Percentiles rank a stretch among this genome's conserved stretches.
Conservation (phyloP, 2,113 vertebrate species). For the Phylloscopus whistleri region DNA sequence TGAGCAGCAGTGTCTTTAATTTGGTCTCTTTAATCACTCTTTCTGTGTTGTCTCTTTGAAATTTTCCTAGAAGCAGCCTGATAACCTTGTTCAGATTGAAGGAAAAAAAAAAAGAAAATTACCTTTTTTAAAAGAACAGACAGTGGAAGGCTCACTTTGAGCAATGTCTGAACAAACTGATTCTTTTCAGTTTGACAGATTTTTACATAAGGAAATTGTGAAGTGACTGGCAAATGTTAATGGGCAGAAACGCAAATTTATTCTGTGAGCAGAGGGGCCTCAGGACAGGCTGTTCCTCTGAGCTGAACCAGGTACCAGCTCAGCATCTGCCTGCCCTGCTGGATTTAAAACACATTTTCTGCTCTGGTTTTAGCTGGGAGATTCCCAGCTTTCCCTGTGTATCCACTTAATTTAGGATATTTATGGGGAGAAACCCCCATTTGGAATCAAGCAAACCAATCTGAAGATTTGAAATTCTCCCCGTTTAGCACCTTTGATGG, state of each 20-base stretch:
- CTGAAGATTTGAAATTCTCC: neutral
- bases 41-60: neutral
- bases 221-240: neutral
- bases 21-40: neutral
- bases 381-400: accelerated
- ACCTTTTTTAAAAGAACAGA: neutral
- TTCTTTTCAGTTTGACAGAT: neutral
- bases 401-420: neutral
- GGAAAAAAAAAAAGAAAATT: accelerated
- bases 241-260: neutral
- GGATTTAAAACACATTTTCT: neutral
- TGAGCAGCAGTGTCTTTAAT: neutral
- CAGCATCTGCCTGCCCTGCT: neutral
- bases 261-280: neutral
- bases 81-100: neutral
- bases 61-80: neutral
- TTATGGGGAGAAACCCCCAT: neutral
- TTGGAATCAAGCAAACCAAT: neutral
- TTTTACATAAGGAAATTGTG: neutral
- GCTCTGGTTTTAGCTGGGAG: neutral
- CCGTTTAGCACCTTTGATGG: neutral
- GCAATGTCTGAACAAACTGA: neutral
- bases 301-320: neutral
- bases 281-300: neutral
- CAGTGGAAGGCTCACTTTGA: neutral